Evolutionary conservation across 2,797 vertebrate species (phyloP).

Genomic region (Peromyscus eremicus): DNA sequence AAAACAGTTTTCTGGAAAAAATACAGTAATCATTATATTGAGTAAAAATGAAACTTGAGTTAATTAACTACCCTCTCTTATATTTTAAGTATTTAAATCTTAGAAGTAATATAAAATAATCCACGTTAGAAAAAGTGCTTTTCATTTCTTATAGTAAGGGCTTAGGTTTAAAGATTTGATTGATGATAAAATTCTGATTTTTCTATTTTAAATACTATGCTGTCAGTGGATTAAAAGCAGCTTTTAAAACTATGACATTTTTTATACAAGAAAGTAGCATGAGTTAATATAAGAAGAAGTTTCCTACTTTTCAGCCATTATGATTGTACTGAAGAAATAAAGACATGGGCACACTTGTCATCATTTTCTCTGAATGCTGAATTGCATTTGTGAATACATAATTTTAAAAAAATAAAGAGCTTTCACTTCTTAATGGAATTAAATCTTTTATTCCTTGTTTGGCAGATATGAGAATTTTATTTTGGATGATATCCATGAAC

Average conservation of each 20-base stretch:
- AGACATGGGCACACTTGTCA: neutral
- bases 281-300: neutral
- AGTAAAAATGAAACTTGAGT: neutral
- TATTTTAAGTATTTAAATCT: conserved; percentile 32
- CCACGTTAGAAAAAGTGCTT: conserved; percentile 7
- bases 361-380: neutral
- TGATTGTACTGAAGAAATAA: neutral
- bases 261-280: neutral
- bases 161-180: neutral
- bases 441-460: neutral
- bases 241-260: neutral
- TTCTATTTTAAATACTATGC: neutral
- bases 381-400: neutral
- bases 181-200: conserved; percentile 7
- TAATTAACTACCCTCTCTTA: neutral
- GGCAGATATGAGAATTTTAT: neutral
- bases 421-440: neutral
- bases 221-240: neutral
- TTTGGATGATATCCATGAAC: neutral
- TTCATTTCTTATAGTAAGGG: neutral
- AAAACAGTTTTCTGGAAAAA: neutral
- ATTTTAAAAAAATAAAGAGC: neutral
- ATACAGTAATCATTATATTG: neutral
- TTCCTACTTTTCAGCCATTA: neutral
- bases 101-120: neutral